phyloP scores from a whole-genome alignment of 2,113 vertebrate species.

The Urocolius indicus region DNA sequence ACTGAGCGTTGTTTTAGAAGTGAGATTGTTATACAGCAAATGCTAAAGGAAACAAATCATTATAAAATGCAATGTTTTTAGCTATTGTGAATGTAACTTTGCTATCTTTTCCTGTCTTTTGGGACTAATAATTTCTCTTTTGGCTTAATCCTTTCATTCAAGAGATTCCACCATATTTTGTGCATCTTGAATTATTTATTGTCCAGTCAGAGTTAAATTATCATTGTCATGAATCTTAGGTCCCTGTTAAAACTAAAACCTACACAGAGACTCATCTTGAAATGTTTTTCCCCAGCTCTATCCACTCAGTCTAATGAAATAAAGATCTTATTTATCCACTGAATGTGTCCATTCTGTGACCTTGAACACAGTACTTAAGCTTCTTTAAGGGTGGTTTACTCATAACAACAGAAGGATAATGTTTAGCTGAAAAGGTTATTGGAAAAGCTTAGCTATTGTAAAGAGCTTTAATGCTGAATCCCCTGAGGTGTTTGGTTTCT shows the following conservation, averaged over 20 bases:
- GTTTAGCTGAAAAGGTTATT: background rate
- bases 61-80: slow-evolving; percentile 1
- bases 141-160: background rate
- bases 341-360: background rate
- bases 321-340: background rate
- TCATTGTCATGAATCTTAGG: background rate
- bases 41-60: background rate
- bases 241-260: background rate
- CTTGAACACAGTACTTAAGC: background rate
- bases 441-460: slow-evolving; percentile 1
- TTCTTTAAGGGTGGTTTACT: background rate
- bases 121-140: background rate
- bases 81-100: slow-evolving; percentile 15
- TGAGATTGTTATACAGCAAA: background rate
- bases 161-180: background rate
- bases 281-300: background rate
- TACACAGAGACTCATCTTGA: background rate
- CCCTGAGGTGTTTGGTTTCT: background rate
- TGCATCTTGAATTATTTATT: background rate
- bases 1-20: background rate
- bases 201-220: background rate
- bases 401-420: background rate
- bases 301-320: background rate
- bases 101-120: background rate
- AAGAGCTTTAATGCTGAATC: background rate